phyloP scores from a whole-genome alignment of 1,140 invertebrate species.

The Aphidius gifuensis region DNA sequence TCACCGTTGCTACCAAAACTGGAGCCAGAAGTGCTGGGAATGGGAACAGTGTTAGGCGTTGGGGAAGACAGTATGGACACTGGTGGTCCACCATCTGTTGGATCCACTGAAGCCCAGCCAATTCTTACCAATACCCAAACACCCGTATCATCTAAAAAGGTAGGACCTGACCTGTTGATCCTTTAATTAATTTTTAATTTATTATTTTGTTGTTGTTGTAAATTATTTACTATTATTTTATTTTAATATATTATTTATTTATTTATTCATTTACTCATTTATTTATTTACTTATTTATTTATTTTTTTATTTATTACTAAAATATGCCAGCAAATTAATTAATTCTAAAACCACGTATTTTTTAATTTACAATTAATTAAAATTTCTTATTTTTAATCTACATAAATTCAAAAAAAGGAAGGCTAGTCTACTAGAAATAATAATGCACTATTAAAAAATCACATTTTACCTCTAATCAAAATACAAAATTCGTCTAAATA shows the following conservation, averaged over 20 bases:
- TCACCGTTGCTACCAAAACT: slow-evolving; percentile 58
- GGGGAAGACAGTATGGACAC: slow-evolving; percentile 55
- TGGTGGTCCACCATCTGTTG: slow-evolving; percentile 70
- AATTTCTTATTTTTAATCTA: too few relatives aligned
- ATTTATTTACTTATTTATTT: slow-evolving; percentile 20
- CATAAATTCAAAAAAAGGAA: too few relatives aligned
- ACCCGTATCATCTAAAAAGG: slow-evolving; percentile 59
- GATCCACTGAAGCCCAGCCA: slow-evolving; percentile 63
- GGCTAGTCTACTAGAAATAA: too few relatives aligned
- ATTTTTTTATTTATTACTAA: slow-evolving; percentile 40
- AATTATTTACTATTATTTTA: slow-evolving; percentile 31
- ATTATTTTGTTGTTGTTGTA: slow-evolving; percentile 9
- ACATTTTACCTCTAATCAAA: neutral
- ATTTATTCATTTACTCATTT: slow-evolving; percentile 17
- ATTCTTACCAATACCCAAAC: slow-evolving; percentile 56
- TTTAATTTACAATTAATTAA: neutral
- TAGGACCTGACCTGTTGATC: slow-evolving; percentile 40
- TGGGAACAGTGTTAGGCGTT: slow-evolving; percentile 49
- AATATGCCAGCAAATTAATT: slow-evolving; percentile 55
- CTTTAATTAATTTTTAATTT: slow-evolving; percentile 28
- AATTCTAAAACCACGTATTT: slow-evolving; percentile 22
- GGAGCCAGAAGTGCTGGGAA: slow-evolving; percentile 56
- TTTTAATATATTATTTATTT: slow-evolving; percentile 24
- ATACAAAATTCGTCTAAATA: too few relatives aligned
- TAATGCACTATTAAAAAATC: neutral